Evolutionary conservation across 2,113 vertebrate species (phyloP).

Genomic region (Mustelus asterias): DNA sequence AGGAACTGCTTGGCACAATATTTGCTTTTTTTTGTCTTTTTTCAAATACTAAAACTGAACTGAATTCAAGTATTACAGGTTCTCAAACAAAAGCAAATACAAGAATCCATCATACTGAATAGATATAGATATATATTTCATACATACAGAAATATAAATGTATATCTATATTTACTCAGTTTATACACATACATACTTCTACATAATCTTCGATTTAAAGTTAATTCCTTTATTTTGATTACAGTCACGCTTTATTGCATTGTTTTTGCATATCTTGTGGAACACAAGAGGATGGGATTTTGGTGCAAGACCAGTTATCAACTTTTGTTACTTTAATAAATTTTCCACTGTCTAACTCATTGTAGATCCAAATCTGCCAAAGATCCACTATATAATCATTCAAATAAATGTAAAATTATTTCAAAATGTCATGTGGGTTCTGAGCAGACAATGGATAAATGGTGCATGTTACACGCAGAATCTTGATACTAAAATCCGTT

Average conservation of each 20-base stretch:
- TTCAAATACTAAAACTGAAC: conserved; percentile 85
- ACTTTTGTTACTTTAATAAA: not conserved
- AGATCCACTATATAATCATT: not conserved
- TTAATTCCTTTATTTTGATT: conserved; percentile 56
- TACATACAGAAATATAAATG: conserved; percentile 21
- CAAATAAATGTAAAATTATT: conserved; percentile 1
- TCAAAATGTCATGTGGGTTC: conserved; percentile 11
- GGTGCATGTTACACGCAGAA: not conserved
- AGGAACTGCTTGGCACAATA: conserved; percentile 67
- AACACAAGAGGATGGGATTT: conserved; percentile 53
- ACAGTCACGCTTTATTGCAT: conserved; percentile 90
- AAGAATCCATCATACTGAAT: conserved; percentile 75
- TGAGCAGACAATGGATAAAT: not conserved
- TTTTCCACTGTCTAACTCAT: not conserved
- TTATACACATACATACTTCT: conserved; percentile 45
- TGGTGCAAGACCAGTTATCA: not conserved
- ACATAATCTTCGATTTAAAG: conserved; percentile 57
- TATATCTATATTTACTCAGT: conserved; percentile 57
- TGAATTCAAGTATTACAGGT: conserved; percentile 94
- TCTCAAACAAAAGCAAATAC: conserved; percentile 81
- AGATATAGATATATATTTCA: conserved; percentile 45
- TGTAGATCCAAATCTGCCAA: conserved; percentile 9
- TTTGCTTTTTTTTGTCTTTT: conserved; percentile 57
- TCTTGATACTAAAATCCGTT: not conserved
- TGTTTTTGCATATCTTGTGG: conserved; percentile 99